Conservation (phyloP, 2,888 invertebrate species). For the Hesperia comma region DNA sequence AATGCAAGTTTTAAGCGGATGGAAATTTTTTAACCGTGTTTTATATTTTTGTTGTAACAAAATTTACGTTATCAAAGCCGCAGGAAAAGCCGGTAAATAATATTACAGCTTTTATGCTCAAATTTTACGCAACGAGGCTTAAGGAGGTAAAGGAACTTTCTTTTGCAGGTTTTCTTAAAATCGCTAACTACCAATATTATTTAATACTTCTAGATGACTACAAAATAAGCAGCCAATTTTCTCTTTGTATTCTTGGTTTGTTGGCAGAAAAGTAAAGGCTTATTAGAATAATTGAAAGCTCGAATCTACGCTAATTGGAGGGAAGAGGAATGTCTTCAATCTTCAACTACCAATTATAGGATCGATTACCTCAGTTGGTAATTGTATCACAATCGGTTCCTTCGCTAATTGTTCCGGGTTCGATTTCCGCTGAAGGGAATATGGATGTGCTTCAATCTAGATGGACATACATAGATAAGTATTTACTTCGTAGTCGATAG, state of each 20-base stretch:
- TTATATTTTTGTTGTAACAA: no score
- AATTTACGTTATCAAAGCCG: no score
- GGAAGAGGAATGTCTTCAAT: conserved; percentile 30
- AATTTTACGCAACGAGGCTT: no score
- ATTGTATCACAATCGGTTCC: conserved; percentile 31
- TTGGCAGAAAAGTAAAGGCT: conserved; percentile 27
- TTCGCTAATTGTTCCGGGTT: conserved; percentile 35
- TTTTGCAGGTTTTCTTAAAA: neutral
- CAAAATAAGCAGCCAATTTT: conserved; percentile 21
- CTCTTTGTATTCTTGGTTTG: conserved; percentile 17
- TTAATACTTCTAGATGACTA: conserved; percentile 9
- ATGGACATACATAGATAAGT: neutral
- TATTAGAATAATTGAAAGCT: conserved; percentile 35
- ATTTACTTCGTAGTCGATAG: neutral
- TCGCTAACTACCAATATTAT: conserved; percentile 15
- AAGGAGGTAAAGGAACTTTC: no score
- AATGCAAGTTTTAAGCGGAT: no score
- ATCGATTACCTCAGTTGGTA: conserved; percentile 30
- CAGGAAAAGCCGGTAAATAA: no score
- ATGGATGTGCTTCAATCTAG: conserved; percentile 7
- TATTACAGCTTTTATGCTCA: no score
- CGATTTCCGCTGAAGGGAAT: conserved; percentile 31
- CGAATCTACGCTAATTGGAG: conserved; percentile 33
- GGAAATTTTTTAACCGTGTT: no score
- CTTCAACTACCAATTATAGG: conserved; percentile 35